Base-by-base conservation (phyloP, 1,140 invertebrate genomes). In the Solenopsis fugax region DNA sequence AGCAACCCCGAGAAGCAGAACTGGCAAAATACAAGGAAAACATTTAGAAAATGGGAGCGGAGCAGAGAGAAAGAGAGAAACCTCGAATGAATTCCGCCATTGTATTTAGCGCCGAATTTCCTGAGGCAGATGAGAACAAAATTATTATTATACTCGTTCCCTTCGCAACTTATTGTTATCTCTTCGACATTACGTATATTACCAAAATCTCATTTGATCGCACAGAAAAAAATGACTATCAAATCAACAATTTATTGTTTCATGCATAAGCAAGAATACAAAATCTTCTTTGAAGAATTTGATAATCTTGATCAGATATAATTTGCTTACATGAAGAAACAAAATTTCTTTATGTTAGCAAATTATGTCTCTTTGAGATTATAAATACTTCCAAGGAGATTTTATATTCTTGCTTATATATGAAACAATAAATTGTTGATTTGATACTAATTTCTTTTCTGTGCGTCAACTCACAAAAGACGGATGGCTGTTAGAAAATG, bases 1-100 rank as follows among this genome's bases (percentile, higher is more conserved):
- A 29, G 62, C 54, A 24, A n/a, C 24, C 41, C 24, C 7, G 41
- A 13, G 18, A 24, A 24, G 24, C 12, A 16, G 18, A 58, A 41
- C 34, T 37, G n/a, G 41, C 24, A 18, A 45, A 34, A 16, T 58
- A 73, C 54, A 73, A 73, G 69, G 54, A 60, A 48, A 54, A 75
- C 60, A 75, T 84, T 84, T 73, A 50, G 69, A 29, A 75, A 84
- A 75, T 73, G 24, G 52, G 58, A 58, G 18, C 65, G 18, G 5
- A n/a, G 58, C 71, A 18, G 67, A 73, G 69, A 62, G 41, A 60
- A 73, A 29, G 29, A 29, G 29, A 2, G 2, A 29, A 29, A 37
- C 45, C 29, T 4, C 54, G 41, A 84, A 62, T 75, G 54, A 48
- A 58, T 48, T 62, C 60, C 24, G 10, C 58, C 29, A 84, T 84